Conservation (phyloP, 1,140 invertebrate genomes). For the Tigriopus japonicus region DNA sequence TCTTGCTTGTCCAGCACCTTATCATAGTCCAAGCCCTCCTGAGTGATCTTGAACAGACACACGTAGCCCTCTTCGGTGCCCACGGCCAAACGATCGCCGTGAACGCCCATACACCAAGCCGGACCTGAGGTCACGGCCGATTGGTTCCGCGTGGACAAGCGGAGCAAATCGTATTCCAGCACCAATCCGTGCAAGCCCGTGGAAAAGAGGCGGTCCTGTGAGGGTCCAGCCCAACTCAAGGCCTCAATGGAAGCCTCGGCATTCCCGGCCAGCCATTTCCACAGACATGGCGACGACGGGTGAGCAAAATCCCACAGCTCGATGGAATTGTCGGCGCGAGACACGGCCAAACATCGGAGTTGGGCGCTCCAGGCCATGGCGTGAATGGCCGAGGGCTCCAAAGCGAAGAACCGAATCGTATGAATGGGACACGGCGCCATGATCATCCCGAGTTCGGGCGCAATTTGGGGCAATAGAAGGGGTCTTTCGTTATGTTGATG, state of each 20-base stretch:
- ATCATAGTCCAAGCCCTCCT: neutral
- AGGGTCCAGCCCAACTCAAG: neutral
- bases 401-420: neutral
- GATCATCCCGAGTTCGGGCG: neutral
- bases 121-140: slow-evolving; percentile 1
- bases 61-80: slow-evolving; percentile 12
- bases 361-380: neutral
- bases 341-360: neutral
- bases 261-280: neutral
- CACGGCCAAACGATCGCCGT: neutral
- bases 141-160: neutral
- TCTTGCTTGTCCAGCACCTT: slow-evolving; percentile 12
- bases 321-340: neutral
- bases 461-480: too few species aligned
- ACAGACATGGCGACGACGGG: neutral
- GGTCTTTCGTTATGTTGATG: too few species aligned
- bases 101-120: neutral
- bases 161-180: slow-evolving; percentile 18
- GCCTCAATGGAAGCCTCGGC: neutral
- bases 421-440: neutral
- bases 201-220: neutral
- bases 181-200: neutral
- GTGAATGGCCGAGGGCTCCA: neutral
- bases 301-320: neutral
- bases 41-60: neutral